Evolutionary conservation across 2,888 invertebrate species (phyloP), one percentile per base, ranked within the genome.

Genomic region (Yponomeuta evonymella): DNA sequence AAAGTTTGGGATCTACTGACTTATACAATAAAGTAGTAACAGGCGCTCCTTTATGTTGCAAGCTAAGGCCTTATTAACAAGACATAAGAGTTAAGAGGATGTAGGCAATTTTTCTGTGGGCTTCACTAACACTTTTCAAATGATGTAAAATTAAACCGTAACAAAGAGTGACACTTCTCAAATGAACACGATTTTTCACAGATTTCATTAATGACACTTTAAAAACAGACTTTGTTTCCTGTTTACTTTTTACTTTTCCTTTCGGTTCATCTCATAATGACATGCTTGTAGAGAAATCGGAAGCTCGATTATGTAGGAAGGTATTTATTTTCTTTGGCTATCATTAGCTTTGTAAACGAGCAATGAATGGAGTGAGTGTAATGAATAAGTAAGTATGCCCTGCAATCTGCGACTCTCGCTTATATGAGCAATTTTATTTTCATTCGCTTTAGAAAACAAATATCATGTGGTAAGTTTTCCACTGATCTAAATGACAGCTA

Each of bases 171-270:
- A 68, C 68, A 68, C 68, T 68, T 68, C 58, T 68, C 68, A 51
- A 48, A 11, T 51, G 29, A 48, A 12, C 48, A 58, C 15, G 12
- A 65, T 29, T 33, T 65, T 48, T 68, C 68, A 30, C 68, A 68
- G 48, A 68, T 68, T 68, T 68, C 68, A 12, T 67, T 67, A 30
- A n/a, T 67, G n/a, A 36, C 67, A 67, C 67, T 67, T 66, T 64
- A 33, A 15, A 66, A 36, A 64, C 64, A 64, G 64, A n/a, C 30
- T 0, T 5, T 64, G 3, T 64, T 64, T 64, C 64, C 64, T 29
- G 11, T 64, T 64, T 64, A 29, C 64, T 9, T 64, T 29, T 23
- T 29, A 23, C 23, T 64, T 23, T 64, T 30, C 29, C 3, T 58
- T 58, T 58, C 51, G 51, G 51, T 58, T 5, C 51, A 5, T 6